These are phyloP conservation scores for Carlito syrichta DNA, from an alignment of 2,113 vertebrate genomes.

Conservation along the genomic window DNA sequence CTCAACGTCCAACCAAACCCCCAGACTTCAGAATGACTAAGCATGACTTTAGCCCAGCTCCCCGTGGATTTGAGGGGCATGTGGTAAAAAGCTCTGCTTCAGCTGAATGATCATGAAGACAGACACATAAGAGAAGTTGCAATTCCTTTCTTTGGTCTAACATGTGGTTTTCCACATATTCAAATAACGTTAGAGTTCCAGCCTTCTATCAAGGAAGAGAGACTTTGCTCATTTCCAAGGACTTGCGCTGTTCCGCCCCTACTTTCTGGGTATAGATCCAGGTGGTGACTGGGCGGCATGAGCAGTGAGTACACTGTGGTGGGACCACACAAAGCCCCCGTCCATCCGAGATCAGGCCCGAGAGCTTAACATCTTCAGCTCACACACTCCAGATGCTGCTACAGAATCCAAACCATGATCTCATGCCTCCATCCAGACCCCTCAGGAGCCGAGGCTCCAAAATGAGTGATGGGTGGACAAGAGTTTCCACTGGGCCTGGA, in stretches of 20 bases:
- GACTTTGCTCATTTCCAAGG: background rate
- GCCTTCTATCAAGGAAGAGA: background rate
- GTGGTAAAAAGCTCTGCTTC: background rate
- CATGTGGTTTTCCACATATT: background rate
- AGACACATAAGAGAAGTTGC: background rate
- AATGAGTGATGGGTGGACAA: background rate
- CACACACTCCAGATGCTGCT: background rate
- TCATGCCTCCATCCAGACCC: background rate
- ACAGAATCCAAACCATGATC: background rate
- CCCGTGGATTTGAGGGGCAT: background rate
- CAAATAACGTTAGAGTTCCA: background rate
- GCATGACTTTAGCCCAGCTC: background rate
- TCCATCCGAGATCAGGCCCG: background rate
- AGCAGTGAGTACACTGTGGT: background rate
- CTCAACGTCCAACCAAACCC: background rate
- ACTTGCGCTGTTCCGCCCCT: background rate
- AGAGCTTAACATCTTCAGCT: background rate
- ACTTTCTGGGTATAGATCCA: background rate
- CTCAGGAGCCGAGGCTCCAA: background rate
- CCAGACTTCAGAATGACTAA: background rate
- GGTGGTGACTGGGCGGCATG: background rate
- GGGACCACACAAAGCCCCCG: background rate
- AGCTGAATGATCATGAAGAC: background rate
- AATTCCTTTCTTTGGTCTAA: background rate
- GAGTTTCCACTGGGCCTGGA: slow-evolving; percentile 48